phyloP scores from a whole-genome alignment of 2,113 vertebrate species.

The Sinosuthora webbiana region DNA sequence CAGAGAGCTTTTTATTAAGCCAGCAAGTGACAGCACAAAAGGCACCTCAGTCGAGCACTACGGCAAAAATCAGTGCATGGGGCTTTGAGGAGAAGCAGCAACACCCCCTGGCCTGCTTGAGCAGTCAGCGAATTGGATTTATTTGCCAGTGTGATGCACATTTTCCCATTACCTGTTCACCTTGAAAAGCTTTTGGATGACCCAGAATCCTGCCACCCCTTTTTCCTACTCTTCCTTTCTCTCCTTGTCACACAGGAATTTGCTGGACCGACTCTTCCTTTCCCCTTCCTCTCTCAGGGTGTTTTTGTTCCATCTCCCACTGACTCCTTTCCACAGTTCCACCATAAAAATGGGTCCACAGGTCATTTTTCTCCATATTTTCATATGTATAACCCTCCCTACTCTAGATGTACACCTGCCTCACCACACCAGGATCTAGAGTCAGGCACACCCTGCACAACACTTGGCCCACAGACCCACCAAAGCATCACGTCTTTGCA shows the following conservation, averaged over 20 bases:
- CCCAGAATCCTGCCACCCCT: background rate
- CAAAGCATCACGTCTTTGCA: background rate
- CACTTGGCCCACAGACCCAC: background rate
- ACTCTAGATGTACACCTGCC: background rate
- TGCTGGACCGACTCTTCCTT: background rate
- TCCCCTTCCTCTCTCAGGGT: fast-evolving
- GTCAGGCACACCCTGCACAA: background rate
- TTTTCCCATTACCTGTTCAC: background rate
- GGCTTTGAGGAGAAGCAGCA: background rate
- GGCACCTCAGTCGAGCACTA: background rate
- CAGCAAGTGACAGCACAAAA: background rate
- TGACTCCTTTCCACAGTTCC: background rate
- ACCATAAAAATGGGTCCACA: background rate
- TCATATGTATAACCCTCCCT: background rate
- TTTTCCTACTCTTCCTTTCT: background rate
- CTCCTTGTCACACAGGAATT: background rate
- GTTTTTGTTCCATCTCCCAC: background rate
- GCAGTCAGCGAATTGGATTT: background rate
- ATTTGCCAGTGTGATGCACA: background rate
- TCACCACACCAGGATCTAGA: background rate
- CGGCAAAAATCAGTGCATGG: background rate
- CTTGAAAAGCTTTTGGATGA: background rate
- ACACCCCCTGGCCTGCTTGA: background rate
- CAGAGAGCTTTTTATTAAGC: conserved; percentile 44
- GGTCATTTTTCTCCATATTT: background rate